Percentiles rank a stretch among this genome's conserved stretches.
These are phyloP conservation scores for Hemiprocne comata DNA, from an alignment of 2,113 vertebrate genomes.

Conservation along the genomic window DNA sequence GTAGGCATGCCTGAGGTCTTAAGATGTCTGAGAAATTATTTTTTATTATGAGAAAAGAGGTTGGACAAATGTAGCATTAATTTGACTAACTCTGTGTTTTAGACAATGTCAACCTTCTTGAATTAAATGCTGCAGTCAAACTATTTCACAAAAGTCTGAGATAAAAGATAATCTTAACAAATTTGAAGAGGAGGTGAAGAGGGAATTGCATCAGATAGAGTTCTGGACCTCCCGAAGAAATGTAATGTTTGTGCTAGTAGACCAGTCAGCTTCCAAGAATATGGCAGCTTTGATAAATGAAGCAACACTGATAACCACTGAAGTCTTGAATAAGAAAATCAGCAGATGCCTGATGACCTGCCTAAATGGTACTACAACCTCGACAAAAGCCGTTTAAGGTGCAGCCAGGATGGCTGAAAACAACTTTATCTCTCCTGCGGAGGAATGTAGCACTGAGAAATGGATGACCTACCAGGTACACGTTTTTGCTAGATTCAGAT, in stretches of 20 bases:
- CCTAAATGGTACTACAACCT: not conserved
- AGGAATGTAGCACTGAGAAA: slow-evolving; percentile 14
- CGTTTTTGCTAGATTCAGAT: not conserved
- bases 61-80: not conserved
- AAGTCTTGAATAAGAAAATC: slow-evolving; percentile 32
- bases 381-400: slow-evolving; percentile 13
- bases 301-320: not conserved
- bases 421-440: not conserved
- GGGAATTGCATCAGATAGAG: slow-evolving; percentile 10
- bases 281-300: slow-evolving; percentile 48
- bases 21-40: not conserved
- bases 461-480: not conserved
- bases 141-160: not conserved
- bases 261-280: slow-evolving; percentile 39
- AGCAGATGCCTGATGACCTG: slow-evolving; percentile 30
- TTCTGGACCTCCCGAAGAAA: slow-evolving; percentile 49
- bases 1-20: not conserved
- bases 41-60: not conserved
- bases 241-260: not conserved
- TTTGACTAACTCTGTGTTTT: not conserved
- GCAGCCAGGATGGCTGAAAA: slow-evolving; percentile 27
- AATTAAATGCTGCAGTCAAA: slow-evolving; percentile 20
- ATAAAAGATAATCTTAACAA: slow-evolving; percentile 31
- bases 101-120: not conserved
- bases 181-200: slow-evolving; percentile 14